Conservation (phyloP, 2,797 vertebrate species). For the Denticeps clupeoides region DNA sequence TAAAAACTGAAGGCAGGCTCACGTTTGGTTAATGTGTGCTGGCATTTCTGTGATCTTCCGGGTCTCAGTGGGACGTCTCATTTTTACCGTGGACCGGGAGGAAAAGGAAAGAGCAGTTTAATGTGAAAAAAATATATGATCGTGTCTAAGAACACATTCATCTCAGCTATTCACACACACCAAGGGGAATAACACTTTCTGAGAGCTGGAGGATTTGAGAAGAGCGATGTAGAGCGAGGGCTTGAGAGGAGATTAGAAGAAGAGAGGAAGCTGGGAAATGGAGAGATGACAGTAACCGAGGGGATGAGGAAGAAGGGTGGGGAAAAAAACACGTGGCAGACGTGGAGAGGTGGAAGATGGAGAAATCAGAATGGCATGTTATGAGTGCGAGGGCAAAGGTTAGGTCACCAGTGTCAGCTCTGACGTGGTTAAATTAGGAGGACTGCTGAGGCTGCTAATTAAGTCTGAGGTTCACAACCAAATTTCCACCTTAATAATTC, state of each 20-base stretch:
- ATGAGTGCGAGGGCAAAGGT: conserved; percentile 22
- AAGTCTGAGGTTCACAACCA: conserved; percentile 22
- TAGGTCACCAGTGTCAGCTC: conserved; percentile 21
- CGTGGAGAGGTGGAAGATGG: neutral
- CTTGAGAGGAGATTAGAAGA: neutral
- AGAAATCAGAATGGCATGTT: conserved; percentile 1
- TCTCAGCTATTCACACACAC: neutral
- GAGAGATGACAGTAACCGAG: neutral
- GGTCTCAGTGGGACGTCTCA: conserved; percentile 3
- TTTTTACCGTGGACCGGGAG: conserved; percentile 4
- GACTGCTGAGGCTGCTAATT: conserved; percentile 34
- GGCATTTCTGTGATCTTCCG: neutral
- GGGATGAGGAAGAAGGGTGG: neutral
- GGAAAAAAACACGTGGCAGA: neutral
- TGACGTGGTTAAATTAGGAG: conserved; percentile 35
- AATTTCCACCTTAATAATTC: conserved; percentile 39
- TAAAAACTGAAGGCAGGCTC: too few relatives aligned
- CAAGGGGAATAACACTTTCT: neutral
- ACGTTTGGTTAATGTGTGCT: neutral
- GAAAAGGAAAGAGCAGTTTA: neutral
- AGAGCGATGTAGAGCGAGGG: neutral
- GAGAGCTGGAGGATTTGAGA: neutral
- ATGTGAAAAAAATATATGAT: neutral
- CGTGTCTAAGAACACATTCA: conserved; percentile 3
- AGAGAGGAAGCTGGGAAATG: neutral